Evolutionary conservation across 2,113 vertebrate species (phyloP), one percentile per base, ranked within the genome.

Genomic region (Cavia aperea): DNA sequence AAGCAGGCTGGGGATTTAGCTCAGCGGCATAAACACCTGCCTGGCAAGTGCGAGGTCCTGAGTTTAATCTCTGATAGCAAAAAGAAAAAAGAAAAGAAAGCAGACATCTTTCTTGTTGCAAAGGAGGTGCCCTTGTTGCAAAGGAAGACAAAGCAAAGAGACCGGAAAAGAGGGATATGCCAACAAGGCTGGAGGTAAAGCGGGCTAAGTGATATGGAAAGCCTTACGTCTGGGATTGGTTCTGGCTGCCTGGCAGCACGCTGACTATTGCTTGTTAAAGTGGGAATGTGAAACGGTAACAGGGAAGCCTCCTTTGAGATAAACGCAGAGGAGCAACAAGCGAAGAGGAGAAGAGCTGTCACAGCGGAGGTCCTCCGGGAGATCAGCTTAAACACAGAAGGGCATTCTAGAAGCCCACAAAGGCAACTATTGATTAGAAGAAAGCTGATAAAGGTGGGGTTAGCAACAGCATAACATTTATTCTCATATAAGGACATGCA

Each of bases 401-500:
- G 81, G 7, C 86, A 62, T 82, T 88, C 12, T 88, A 78, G 29
- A 92, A 93, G 24, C 36, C 12, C 81, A 63, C 62, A 70, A 58
- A 62, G 18, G 60, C 43, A 68, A 46, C 72, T 33, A 63, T 56
- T 2, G 86, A 63, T 81, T 65, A 10, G 31, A 77, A 77, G n/a
- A 43, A 89, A 73, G 7, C 7, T 65, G n/a, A 2, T 26, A 54
- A 63, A 84, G 36, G 0, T 56, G 15, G 46, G 72, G 65, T 70
- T 94, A 85, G 84, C 43, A 88, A 88, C 4, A 66, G 9, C 77
- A 10, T 58, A 77, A 72, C 65, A 24, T 58, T 14, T 72, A 36
- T 58, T 60, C 26, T 65, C 60, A 31, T 78, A 16, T 21, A 51
- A 46, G 24, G 11, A 60, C 49, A 3, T 29, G 7, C 73, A 75